Evolutionary conservation across 2,888 invertebrate species (phyloP), one percentile per base, ranked within the genome.

Genomic region (Macropis europaea): DNA sequence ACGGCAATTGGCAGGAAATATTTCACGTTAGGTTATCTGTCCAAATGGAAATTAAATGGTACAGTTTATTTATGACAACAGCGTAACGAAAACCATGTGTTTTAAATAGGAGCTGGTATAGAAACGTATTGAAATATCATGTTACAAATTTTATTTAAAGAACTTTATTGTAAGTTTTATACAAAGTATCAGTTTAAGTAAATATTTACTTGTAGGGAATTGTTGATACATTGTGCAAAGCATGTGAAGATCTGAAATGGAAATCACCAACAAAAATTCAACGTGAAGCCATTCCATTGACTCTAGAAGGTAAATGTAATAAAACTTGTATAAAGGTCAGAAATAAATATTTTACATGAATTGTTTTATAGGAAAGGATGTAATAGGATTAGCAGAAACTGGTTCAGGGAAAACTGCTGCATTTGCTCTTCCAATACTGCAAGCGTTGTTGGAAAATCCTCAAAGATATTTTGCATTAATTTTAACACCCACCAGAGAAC

Each of bases 321-420:
- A 43, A 42, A 54, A 11, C 34, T 7, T 40, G 54, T 53, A 19
- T 9, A 15, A 45, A n/a, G 19, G 5, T 13, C 15, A 38, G 48
- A n/a, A 48, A 40, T 94, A 82, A 90, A 91, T 2, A 28, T 93
- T 0, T 88, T 94, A 2, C 9, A 40, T 9, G 2, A 15, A n/a
- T 9, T 92, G 93, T 0, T 88, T 94, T 59, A 92, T 93, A 82
- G 98, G 98, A 82, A 96, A 95, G 64, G 96, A 96, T 89, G 91
- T 95, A 0, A 95, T 95, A 79, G 95, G 93, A 78, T 90, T 92
- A 86, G 96, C 95, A n/a, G 95, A 95, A 90, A 95, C 96, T 0
- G 98, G 98, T 0, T 98, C 97, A 0, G 98, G 98, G 1, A 99
- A 99, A 91, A 99, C 99, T 0, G 99, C 96, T 3, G 98, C 99